phyloP scores from a whole-genome alignment of 2,113 vertebrate genomes.

The Carettochelys insculpta region DNA sequence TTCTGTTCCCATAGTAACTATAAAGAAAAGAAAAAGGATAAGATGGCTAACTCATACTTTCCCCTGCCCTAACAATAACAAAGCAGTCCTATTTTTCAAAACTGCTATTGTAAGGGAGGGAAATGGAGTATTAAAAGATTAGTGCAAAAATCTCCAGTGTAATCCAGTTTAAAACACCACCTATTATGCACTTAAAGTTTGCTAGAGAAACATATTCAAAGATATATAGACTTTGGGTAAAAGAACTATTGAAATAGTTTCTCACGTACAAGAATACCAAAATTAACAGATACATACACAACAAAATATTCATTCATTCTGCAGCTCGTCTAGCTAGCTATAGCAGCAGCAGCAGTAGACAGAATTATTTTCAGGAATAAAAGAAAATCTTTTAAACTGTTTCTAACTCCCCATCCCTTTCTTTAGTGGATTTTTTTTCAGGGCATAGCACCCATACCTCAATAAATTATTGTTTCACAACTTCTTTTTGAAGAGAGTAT shows the following conservation, averaged over 20 bases:
- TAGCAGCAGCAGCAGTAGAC: background rate
- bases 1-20: conserved; percentile 70
- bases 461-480: background rate
- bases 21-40: conserved; percentile 59
- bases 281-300: background rate
- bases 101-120: conserved; percentile 53
- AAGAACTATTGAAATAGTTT: conserved; percentile 30
- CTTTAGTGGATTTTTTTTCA: background rate
- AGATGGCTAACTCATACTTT: conserved; percentile 48
- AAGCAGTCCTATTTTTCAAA: conserved; percentile 49
- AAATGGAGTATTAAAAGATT: conserved; percentile 67
- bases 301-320: background rate
- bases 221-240: background rate
- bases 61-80: conserved; percentile 41
- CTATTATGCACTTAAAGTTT: conserved; percentile 43
- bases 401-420: background rate
- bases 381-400: background rate
- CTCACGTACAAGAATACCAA: conserved; percentile 22
- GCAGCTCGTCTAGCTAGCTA: background rate
- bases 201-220: conserved; percentile 52
- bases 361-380: background rate
- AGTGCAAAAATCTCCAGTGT: conserved; percentile 57
- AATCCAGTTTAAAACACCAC: conserved; percentile 68
- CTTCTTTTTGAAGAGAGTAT: background rate
- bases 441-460: background rate